A percentile compares a stretch with the other conserved stretches of the same genome.
Evolutionary conservation across 2,113 vertebrate species (phyloP).

Genomic region (Hipposideros armiger): DNA sequence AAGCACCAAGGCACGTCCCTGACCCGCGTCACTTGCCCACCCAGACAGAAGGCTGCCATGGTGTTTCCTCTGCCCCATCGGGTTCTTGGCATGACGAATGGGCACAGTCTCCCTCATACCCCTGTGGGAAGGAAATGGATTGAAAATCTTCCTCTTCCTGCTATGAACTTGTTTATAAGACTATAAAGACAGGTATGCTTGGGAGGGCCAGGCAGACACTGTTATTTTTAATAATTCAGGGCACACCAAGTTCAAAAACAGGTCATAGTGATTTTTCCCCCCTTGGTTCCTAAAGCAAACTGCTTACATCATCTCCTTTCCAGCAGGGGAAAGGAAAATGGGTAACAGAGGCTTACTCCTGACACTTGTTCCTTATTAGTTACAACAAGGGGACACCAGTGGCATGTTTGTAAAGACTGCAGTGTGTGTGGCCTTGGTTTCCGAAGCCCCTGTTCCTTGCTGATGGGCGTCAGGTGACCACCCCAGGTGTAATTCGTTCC

Average conservation of each 20-base stretch:
- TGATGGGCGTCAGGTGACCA: not conserved
- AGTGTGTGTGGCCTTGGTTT: not conserved
- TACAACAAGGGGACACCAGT: not conserved
- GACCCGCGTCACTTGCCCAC: not conserved
- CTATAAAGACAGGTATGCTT: slow-evolving; percentile 66
- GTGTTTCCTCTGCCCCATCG: not conserved
- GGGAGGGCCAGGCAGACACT: not conserved
- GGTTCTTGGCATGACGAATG: not conserved
- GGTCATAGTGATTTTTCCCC: not conserved
- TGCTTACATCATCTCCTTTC: not conserved
- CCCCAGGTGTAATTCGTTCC: not conserved
- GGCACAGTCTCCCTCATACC: not conserved
- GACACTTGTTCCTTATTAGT: not conserved
- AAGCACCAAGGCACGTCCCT: not conserved
- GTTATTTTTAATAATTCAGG: slow-evolving; percentile 67
- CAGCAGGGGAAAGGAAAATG: not conserved
- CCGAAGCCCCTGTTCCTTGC: not conserved
- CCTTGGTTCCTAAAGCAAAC: not conserved
- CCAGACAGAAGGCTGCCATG: not conserved
- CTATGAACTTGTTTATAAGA: slow-evolving; percentile 64
- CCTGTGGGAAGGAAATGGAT: slow-evolving; percentile 5
- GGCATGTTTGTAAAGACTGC: not conserved
- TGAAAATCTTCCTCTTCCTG: slow-evolving; percentile 60
- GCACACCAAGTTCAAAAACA: slow-evolving; percentile 37
- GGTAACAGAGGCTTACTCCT: not conserved